Evolutionary conservation across 2,113 vertebrate species (phyloP).

Genomic region (Oryzias woworae): DNA sequence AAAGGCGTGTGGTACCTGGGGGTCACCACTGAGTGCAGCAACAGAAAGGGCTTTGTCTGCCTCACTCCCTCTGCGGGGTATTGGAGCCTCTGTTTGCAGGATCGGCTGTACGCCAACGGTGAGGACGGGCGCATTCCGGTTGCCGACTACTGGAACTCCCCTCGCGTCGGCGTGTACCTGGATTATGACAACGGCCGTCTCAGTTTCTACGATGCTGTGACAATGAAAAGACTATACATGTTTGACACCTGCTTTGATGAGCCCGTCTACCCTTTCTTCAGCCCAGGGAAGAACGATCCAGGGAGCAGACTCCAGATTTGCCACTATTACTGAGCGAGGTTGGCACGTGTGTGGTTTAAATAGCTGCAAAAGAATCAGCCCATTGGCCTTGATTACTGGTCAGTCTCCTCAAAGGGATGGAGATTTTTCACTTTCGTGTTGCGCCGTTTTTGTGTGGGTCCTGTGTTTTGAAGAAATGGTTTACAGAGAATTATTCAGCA

Average conservation of each 20-base stretch:
- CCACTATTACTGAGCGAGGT: conserved; percentile 74
- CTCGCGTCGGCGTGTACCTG: conserved; percentile 77
- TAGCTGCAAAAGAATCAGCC: not conserved
- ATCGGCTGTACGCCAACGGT: conserved; percentile 78
- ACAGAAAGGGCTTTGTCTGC: conserved; percentile 79
- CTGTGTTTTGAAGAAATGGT: conserved; percentile 9
- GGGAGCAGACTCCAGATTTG: conserved; percentile 79
- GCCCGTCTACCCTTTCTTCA: conserved; percentile 79
- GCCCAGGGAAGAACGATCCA: conserved; percentile 80
- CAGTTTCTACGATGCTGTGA: conserved; percentile 80
- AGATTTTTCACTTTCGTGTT: no score
- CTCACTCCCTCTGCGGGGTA: conserved; percentile 75
- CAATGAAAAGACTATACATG: conserved; percentile 78
- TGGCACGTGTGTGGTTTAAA: not conserved
- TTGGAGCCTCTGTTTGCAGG: conserved; percentile 81
- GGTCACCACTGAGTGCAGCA: conserved; percentile 77
- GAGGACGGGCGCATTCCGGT: conserved; percentile 76
- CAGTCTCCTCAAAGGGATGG: no score
- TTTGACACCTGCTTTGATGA: conserved; percentile 77
- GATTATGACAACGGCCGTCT: conserved; percentile 79
- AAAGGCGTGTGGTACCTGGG: conserved; percentile 83
- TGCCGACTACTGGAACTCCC: conserved; percentile 79
- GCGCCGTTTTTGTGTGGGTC: no score
- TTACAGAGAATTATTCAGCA: not conserved
- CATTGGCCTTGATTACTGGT: not conserved